These are phyloP conservation scores for Dendronephthya gigantea DNA, from an alignment of 64 coral and sea anemone species.

Conservation along the genomic window DNA sequence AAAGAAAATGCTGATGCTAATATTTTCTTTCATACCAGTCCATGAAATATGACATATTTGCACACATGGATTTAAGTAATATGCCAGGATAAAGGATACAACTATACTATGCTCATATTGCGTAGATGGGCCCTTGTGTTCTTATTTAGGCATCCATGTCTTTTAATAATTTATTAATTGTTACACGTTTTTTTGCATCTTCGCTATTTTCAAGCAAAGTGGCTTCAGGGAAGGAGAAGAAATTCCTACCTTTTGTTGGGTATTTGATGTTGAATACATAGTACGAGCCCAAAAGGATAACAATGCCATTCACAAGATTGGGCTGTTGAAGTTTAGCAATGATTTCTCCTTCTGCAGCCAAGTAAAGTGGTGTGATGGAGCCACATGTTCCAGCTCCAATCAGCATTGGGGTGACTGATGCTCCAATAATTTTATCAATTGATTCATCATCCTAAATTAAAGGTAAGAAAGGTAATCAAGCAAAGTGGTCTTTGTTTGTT, in stretches of 20 bases:
- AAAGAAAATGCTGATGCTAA: too few relatives aligned
- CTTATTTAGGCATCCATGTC: too few relatives aligned
- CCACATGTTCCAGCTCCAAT: neutral
- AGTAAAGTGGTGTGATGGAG: slow-evolving; percentile 6
- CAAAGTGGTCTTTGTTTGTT: too few relatives aligned
- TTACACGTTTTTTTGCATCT: slow-evolving; percentile 33
- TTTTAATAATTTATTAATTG: slow-evolving; percentile 24
- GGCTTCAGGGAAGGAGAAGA: slow-evolving; percentile 20
- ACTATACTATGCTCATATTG: too few relatives aligned
- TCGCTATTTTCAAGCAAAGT: slow-evolving; percentile 17
- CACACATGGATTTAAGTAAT: too few relatives aligned
- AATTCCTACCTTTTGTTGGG: neutral
- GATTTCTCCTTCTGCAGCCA: slow-evolving; percentile 24
- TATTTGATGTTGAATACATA: slow-evolving; percentile 10
- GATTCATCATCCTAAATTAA: slow-evolving; percentile 34
- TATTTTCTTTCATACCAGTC: too few relatives aligned
- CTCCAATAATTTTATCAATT: slow-evolving; percentile 24
- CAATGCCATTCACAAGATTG: neutral
- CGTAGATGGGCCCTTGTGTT: too few relatives aligned
- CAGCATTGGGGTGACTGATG: slow-evolving; percentile 9
- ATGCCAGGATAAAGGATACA: too few relatives aligned
- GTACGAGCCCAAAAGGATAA: slow-evolving; percentile 11
- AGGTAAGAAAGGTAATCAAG: neutral
- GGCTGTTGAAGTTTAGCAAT: neutral
- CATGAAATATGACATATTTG: too few relatives aligned